Evolutionary conservation across 1,140 invertebrate species (phyloP).

Genomic region (Trypoxylus dichotomus): DNA sequence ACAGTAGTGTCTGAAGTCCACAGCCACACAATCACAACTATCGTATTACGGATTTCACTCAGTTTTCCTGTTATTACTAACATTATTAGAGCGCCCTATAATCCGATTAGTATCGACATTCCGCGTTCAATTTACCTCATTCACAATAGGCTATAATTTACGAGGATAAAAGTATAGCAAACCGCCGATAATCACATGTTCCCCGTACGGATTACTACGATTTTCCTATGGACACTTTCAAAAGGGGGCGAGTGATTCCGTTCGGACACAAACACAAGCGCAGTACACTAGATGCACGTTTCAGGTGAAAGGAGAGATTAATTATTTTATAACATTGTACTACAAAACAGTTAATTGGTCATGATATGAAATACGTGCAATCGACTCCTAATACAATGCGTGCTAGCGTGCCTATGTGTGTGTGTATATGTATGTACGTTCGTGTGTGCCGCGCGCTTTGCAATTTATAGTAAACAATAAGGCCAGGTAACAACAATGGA

Average conservation of each 20-base stretch:
- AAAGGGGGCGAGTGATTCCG: not conserved
- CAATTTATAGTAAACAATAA: constrained; percentile 50
- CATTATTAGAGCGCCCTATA: not conserved
- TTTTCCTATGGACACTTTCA: not conserved
- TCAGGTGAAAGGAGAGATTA: constrained; percentile 46
- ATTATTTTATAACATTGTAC: constrained; percentile 48
- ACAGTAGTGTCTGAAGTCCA: no score
- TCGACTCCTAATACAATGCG: constrained; percentile 44
- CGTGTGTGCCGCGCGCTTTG: constrained; percentile 30
- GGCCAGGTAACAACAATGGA: constrained; percentile 47
- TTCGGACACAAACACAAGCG: no score
- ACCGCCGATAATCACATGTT: not conserved
- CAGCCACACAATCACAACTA: not conserved
- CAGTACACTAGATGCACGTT: not conserved
- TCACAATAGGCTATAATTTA: not conserved
- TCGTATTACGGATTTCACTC: not conserved
- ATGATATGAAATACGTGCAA: constrained; percentile 47
- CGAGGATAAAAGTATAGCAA: not conserved
- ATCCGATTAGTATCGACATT: not conserved
- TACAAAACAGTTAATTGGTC: constrained; percentile 48
- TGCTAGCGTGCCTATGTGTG: not conserved
- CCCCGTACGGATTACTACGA: not conserved
- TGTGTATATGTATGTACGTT: no score
- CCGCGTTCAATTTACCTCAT: not conserved
- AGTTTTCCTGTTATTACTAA: not conserved